Base-by-base conservation (phyloP, 2,797 vertebrate species). In the Remorina albescens region DNA sequence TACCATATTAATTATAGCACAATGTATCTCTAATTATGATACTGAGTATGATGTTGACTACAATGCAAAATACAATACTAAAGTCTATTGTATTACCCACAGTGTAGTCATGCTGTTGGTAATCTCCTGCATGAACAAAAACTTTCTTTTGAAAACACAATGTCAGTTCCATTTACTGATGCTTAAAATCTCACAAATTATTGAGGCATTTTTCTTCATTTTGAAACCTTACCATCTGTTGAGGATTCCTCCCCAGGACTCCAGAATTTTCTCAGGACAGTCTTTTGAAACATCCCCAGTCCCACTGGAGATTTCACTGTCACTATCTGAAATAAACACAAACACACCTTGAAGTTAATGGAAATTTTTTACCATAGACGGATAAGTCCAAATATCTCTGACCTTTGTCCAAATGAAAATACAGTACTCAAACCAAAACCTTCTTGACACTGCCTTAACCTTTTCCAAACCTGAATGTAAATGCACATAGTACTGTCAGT, bases 281-380 rank as follows among this genome's bases (percentile, higher is more conserved):
- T 99, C 98, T 92, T 99, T 99, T 73, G 98, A 99, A 81, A 99
- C 98, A 44, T 98, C 97, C 37, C 98, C 98, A n/a, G 97, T 98
- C 74, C 98, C 98, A 86, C 98, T 99, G 80, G 96, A 98, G 74
- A 99, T 96, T 89, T 99, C 97, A 81, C 95, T 98, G 93, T 99
- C 98, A 51, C 97, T 99, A 34, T 99, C 98, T 99, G 91, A 34
- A 76, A 34, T 32, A 60, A 46, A 80, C 46, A 78, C 67, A 81
- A 60, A 76, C 4, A 66, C 12, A 61, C 4, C 0, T 0, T 61
- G 15, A 46, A 6, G 26, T 51, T 8, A 47, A 53, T 12, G 62
- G 12, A 81, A 28, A 65, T 66, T 67, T n/a, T 32, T 44, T 1
- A 47, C 21, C 21, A 68, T 18, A 23, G 21, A 61, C 34, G 5